Conservation (phyloP, 1,140 invertebrate species). For the Vollenhovia emeryi region DNA sequence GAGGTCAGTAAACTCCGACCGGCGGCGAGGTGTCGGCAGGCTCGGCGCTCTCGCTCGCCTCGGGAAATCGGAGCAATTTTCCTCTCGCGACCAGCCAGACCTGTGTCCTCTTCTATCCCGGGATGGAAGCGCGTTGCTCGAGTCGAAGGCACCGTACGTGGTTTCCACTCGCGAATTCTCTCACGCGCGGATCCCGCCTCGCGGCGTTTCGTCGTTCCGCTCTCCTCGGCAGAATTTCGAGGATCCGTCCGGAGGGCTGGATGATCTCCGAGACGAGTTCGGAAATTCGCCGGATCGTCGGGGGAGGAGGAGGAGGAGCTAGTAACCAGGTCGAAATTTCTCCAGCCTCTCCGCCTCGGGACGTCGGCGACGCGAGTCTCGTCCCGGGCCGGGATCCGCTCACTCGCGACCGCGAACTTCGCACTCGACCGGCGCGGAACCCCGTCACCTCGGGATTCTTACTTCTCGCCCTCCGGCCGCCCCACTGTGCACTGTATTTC, state of each 20-base stretch:
- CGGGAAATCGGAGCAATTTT: background rate
- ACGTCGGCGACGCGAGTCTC: background rate
- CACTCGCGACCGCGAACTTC: background rate
- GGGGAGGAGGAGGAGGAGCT: too few species aligned
- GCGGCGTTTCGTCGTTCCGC: background rate
- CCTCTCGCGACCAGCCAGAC: background rate
- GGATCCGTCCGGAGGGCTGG: background rate
- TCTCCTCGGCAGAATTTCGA: background rate
- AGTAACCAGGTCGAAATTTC: background rate
- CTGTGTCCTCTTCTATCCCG: background rate
- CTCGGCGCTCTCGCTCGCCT: background rate
- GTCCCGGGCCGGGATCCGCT: background rate
- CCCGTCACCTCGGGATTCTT: too few species aligned
- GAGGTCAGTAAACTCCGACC: constrained; percentile 41
- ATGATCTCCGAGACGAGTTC: background rate
- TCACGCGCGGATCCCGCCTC: background rate
- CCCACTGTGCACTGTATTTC: background rate
- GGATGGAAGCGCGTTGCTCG: background rate
- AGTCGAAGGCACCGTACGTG: background rate
- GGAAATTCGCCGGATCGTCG: constrained; percentile 26
- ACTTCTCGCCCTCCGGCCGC: background rate
- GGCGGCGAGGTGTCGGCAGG: background rate
- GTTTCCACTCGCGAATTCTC: background rate
- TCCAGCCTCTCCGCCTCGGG: background rate
- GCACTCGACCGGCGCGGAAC: background rate